A percentile compares a stretch with the other conserved stretches of the same genome.
Conservation (phyloP, 2,113 vertebrate species). For the Pelecanoides urinatrix region DNA sequence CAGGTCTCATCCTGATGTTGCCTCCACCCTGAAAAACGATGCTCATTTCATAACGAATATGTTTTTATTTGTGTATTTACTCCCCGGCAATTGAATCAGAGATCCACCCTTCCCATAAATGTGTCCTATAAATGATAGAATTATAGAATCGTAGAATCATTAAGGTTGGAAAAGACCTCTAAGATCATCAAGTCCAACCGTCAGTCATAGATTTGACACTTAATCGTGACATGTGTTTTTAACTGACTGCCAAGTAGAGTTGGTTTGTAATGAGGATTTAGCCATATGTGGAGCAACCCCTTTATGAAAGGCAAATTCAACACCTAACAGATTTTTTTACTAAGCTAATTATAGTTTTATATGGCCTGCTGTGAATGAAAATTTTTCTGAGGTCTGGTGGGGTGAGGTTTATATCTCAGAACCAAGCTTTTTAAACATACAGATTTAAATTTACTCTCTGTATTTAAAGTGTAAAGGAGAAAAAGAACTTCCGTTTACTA, state of each 20-base stretch:
- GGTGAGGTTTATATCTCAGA: not conserved
- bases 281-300: not conserved
- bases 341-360: not conserved
- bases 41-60: not conserved
- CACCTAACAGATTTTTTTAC: not conserved
- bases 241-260: not conserved
- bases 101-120: not conserved
- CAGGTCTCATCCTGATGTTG: not conserved
- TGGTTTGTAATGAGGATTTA: not conserved
- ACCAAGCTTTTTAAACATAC: not conserved
- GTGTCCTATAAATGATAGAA: not conserved
- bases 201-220: not conserved
- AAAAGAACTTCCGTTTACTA: not conserved
- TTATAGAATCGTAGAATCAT: no score
- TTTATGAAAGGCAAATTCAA: not conserved
- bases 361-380: not conserved
- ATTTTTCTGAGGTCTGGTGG: not conserved
- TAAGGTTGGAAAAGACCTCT: no score
- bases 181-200: no score
- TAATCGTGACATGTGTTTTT: not conserved
- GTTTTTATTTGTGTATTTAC: not conserved
- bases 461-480: not conserved
- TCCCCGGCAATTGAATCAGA: not conserved
- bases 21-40: rapidly evolving
- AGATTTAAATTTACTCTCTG: not conserved